These are phyloP conservation scores for Amazonetta brasiliensis DNA, from an alignment of 2,797 vertebrate species.

Conservation along the genomic window DNA sequence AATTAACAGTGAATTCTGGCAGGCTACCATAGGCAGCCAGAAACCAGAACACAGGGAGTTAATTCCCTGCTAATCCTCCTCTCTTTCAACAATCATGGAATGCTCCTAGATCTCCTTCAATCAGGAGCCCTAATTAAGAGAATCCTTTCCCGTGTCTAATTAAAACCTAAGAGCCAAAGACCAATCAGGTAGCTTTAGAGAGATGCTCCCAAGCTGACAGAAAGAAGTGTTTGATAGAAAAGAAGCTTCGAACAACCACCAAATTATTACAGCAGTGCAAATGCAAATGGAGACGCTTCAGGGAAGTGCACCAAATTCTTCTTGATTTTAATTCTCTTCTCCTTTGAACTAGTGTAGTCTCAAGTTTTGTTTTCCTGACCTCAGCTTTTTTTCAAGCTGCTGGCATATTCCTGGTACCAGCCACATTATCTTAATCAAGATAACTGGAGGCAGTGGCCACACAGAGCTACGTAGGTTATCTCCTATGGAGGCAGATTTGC, in stretches of 20 bases:
- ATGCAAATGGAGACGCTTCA: conserved; percentile 2
- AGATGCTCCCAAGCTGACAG: not conserved
- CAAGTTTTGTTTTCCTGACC: not conserved
- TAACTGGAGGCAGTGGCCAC: not conserved
- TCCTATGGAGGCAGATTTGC: not conserved
- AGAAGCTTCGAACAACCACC: not conserved
- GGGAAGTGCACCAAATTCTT: not conserved
- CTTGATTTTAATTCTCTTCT: conserved; percentile 23
- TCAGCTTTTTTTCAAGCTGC: conserved; percentile 6
- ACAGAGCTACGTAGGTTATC: not conserved
- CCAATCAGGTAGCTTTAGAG: conserved; percentile 22
- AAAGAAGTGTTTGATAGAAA: conserved; percentile 4
- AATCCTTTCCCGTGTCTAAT: not conserved
- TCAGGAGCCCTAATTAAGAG: conserved; percentile 40
- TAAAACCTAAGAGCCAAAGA: conserved; percentile 32
- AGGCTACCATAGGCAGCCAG: not conserved
- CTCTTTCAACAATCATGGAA: not conserved
- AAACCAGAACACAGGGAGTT: conserved; percentile 16
- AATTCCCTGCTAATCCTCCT: conserved; percentile 13
- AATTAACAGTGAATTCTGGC: not conserved
- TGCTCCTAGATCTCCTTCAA: conserved; percentile 32
- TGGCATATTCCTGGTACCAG: not conserved
- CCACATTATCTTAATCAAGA: not conserved
- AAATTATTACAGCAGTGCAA: conserved; percentile 1
- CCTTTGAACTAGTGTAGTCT: not conserved